Conservation (phyloP, 2,888 invertebrate genomes). For the Malthinus seriepunctatus region DNA sequence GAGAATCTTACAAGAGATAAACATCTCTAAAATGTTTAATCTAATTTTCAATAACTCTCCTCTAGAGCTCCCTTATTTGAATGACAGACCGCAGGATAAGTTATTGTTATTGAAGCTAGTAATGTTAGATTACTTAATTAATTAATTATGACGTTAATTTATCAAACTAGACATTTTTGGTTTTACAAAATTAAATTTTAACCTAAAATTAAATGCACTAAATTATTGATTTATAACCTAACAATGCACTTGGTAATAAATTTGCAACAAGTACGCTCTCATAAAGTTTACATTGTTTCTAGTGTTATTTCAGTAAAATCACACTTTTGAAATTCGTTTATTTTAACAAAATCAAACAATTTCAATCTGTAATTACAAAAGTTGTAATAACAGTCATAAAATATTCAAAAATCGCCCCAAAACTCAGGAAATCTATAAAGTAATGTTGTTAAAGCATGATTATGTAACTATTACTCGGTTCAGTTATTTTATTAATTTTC, state of each 20-base stretch:
- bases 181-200: constrained; percentile 6
- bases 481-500: too few species aligned
- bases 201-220: constrained; percentile 6
- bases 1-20: neutral
- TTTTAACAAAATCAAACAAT: too few species aligned
- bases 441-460: too few species aligned
- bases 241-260: constrained; percentile 3
- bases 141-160: constrained; percentile 3
- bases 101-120: neutral
- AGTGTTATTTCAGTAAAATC: too few species aligned
- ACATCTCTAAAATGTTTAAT: neutral
- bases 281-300: too few species aligned
- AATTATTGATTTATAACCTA: neutral
- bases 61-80: constrained; percentile 5
- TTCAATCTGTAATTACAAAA: too few species aligned
- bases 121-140: constrained; percentile 4
- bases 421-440: too few species aligned
- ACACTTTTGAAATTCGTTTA: too few species aligned
- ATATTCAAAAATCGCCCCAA: too few species aligned
- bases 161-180: neutral
- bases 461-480: too few species aligned
- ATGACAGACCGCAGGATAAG: constrained; percentile 5
- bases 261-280: neutral
- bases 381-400: too few species aligned
- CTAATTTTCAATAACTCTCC: constrained; percentile 1